phyloP scores from a whole-genome alignment of 2,888 invertebrate species.

The Germaria angustata region DNA sequence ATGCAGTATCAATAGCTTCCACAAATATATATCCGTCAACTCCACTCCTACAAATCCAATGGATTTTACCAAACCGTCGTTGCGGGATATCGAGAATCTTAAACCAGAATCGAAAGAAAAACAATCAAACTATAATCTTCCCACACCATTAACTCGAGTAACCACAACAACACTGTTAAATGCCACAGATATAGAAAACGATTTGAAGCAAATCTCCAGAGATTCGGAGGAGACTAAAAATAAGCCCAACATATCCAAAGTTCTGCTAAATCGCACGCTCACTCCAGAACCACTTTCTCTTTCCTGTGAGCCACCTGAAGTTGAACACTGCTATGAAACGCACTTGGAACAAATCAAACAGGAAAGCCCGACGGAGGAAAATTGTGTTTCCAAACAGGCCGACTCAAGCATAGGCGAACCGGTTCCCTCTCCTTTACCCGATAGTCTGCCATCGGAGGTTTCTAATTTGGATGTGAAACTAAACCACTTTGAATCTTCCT shows the following conservation, averaged over 20 bases:
- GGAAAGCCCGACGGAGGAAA: slow-evolving; percentile 69
- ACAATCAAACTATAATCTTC: slow-evolving; percentile 44
- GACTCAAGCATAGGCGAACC: slow-evolving; percentile 78
- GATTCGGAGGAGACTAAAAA: slow-evolving; percentile 47
- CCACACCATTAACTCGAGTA: slow-evolving; percentile 74
- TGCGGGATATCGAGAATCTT: not conserved
- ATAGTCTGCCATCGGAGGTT: slow-evolving; percentile 68
- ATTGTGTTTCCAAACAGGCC: slow-evolving; percentile 75
- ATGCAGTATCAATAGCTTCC: slow-evolving; percentile 72
- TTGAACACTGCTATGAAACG: slow-evolving; percentile 32
- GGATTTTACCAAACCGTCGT: not conserved
- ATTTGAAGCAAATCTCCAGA: slow-evolving; percentile 24
- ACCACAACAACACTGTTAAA: slow-evolving; percentile 69
- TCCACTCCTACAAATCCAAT: slow-evolving; percentile 65
- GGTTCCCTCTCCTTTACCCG: slow-evolving; percentile 73
- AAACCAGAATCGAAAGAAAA: not conserved
- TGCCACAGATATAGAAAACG: slow-evolving; percentile 24
- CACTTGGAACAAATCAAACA: slow-evolving; percentile 53
- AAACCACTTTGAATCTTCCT: slow-evolving; percentile 75
- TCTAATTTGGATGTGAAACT: slow-evolving; percentile 70
- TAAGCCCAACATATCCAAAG: slow-evolving; percentile 74
- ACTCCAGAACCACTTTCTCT: slow-evolving; percentile 75
- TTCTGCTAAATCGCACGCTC: slow-evolving; percentile 76
- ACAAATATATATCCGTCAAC: slow-evolving; percentile 67
- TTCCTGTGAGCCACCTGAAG: slow-evolving; percentile 68